Conservation (phyloP, 2,797 vertebrate genomes). For the Brachyalestes nurse region DNA sequence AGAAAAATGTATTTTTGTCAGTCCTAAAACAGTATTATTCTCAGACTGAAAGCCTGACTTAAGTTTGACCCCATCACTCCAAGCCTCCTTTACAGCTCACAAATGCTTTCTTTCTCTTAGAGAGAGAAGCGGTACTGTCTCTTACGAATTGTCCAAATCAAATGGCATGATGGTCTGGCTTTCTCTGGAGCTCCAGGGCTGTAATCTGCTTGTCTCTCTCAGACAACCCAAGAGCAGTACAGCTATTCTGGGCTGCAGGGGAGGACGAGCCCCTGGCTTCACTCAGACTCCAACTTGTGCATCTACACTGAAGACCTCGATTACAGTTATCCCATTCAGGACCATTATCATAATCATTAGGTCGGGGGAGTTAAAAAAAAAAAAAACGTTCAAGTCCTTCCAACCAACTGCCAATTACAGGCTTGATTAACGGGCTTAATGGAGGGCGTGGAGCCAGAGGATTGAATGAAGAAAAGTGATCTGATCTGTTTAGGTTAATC, state of each 20-base stretch:
- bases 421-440: conserved; percentile 60
- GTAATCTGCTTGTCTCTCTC: conserved; percentile 75
- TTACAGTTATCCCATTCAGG: conserved; percentile 75
- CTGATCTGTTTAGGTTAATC: conserved; percentile 39
- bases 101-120: background rate
- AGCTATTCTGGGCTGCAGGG: conserved; percentile 72
- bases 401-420: conserved; percentile 52
- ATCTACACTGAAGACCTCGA: conserved; percentile 67
- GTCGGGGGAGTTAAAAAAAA: conserved; percentile 52
- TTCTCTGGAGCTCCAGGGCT: conserved; percentile 55
- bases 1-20: background rate
- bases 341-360: conserved; percentile 68
- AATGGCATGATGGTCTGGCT: conserved; percentile 61
- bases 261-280: conserved; percentile 63
- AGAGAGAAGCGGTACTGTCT: conserved; percentile 5
- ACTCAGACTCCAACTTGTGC: conserved; percentile 59
- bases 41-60: background rate
- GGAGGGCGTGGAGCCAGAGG: conserved; percentile 36
- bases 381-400: conserved; percentile 36
- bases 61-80: background rate
- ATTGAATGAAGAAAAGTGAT: conserved; percentile 38
- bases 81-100: background rate
- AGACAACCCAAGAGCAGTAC: conserved; percentile 66
- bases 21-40: background rate
- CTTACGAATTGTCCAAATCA: conserved; percentile 54